Base-by-base conservation (phyloP, 2,113 vertebrate genomes). In the Conger conger region DNA sequence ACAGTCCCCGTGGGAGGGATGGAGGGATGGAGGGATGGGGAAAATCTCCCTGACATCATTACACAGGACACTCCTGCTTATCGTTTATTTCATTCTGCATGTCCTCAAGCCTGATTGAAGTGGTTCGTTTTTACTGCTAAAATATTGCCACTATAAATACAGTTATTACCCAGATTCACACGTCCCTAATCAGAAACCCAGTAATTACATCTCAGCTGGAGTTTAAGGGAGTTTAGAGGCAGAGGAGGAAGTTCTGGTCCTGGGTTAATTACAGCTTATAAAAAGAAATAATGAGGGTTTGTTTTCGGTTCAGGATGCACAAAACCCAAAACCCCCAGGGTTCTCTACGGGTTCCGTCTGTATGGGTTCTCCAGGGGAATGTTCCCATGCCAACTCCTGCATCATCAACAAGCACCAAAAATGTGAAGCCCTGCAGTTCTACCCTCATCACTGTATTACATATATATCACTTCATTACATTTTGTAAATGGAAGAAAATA, bases 141-240 rank as follows among this genome's bases (percentile, higher is more conserved):
- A 11, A 37, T 60, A 16, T 11, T 16, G 13, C n/a, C 36, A 38
- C 42, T 35, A 13, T 37, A 57, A 84, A 13, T 0, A n/a, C n/a
- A 9, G 18, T 63, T 40, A 36, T 73, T 76, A 20, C 33, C 45
- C 37, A n/a, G 82, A 68, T 78, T 82, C 38, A 86, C 63, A 42
- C 11, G 45, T 33, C 63, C 42, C 15, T 42, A 17, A 68, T 77
- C 36, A 38, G 63, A 7, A 76, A 82, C 80, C 42, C 6, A 57
- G 33, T 18, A 50, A 27, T 40, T 80, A 78, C 53, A 82, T n/a
- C 50, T 38, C 35, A 79, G 30, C 5, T 38, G 45, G 78, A 73
- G 68, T 30, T 30, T 73, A 73, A 73, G 33, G 23, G 33, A 54
- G 37, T 76, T 82, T 79, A 79, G 82, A 38, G 87, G 87, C 84